phyloP scores from a whole-genome alignment of 2,888 invertebrate genomes.

The Saturnia pavonia region DNA sequence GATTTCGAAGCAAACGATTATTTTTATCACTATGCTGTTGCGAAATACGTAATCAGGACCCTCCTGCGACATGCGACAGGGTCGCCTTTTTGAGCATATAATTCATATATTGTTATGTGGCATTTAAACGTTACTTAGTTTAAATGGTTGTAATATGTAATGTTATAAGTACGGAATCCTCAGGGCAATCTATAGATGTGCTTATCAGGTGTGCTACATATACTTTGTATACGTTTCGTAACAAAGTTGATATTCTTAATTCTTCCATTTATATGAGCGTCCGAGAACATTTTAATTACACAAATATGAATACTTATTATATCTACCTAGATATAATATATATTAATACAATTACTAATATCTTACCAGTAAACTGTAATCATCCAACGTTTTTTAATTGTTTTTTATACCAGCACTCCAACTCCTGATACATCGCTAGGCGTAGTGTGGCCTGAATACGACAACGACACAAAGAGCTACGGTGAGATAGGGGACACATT shows the following conservation, averaged over 20 bases:
- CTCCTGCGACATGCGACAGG: too few relatives aligned
- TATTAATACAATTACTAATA: too few relatives aligned
- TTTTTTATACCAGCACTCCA: constrained; percentile 48
- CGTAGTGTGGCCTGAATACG: constrained; percentile 53
- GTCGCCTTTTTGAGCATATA: too few relatives aligned
- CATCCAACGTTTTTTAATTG: not conserved
- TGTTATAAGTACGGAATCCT: too few relatives aligned
- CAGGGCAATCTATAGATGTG: not conserved
- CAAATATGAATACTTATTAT: not conserved
- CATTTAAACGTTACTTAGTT: too few relatives aligned
- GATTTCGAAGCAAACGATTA: too few relatives aligned
- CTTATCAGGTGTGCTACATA: not conserved
- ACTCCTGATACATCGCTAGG: constrained; percentile 54
- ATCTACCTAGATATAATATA: too few relatives aligned
- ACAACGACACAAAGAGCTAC: constrained; percentile 37
- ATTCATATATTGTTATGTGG: too few relatives aligned
- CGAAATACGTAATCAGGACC: too few relatives aligned
- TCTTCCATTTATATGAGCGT: not conserved
- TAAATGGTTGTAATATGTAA: too few relatives aligned
- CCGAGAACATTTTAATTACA: not conserved
- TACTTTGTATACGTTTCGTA: not conserved
- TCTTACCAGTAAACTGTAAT: not conserved
- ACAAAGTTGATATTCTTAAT: not conserved
- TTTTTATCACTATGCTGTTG: too few relatives aligned
- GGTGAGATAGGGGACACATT: constrained; percentile 54